Conservation (phyloP, 2,113 vertebrate species). For the Dendropsophus ebraccatus region DNA sequence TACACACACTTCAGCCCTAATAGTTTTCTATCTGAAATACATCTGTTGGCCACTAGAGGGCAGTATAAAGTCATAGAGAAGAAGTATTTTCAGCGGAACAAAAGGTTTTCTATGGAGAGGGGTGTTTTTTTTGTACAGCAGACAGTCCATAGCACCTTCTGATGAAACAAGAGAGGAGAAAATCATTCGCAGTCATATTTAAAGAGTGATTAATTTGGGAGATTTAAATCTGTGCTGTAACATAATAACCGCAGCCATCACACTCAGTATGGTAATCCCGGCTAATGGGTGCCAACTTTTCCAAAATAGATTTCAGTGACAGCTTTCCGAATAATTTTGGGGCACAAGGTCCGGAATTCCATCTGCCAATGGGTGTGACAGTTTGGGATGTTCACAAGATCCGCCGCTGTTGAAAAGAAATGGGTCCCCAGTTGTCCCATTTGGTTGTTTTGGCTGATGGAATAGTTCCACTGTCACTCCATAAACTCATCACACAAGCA, state of each 20-base stretch:
- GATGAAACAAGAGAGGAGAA: constrained; percentile 78
- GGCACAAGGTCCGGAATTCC: constrained; percentile 51
- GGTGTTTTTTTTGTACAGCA: constrained; percentile 38
- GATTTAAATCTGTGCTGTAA: constrained; percentile 29
- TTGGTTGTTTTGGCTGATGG: constrained; percentile 37
- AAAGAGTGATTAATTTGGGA: constrained; percentile 12
- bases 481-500: not conserved
- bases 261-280: constrained; percentile 42
- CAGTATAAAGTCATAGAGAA: constrained; percentile 96
- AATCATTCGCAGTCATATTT: constrained; percentile 22
- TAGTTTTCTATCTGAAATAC: constrained; percentile 20
- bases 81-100: constrained; percentile 83
- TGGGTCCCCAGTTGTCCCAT: constrained; percentile 20
- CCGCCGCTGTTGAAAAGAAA: constrained; percentile 25
- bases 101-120: constrained; percentile 83
- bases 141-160: constrained; percentile 70
- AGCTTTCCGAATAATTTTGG: constrained; percentile 55
- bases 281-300: constrained; percentile 48
- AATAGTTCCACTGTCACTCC: constrained; percentile 23
- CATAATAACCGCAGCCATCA: constrained; percentile 23
- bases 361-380: constrained; percentile 47
- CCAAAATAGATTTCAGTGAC: constrained; percentile 57
- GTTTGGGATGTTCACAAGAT: constrained; percentile 40
- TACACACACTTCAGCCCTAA: not conserved
- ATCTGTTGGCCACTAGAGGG: constrained; percentile 92